Evolutionary conservation across 2,888 invertebrate genomes (phyloP), one percentile per base, ranked within the genome.

Genomic region (Acrobasis consociella): DNA sequence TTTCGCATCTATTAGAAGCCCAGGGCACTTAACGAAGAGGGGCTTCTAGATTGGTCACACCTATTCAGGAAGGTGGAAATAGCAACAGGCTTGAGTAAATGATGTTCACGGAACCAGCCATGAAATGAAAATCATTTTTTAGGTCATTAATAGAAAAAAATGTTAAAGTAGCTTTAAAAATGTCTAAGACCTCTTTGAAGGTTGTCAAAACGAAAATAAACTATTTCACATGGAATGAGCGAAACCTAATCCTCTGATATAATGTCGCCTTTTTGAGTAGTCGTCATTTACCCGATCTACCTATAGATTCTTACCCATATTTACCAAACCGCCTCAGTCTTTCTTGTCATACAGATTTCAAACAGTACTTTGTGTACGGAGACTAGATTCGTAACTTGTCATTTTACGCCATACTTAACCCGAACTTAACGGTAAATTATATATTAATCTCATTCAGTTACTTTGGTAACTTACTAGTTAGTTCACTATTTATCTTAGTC

Each of bases 311-410:
- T 17, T 9, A 51, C 15, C 51, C 51, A 51, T 8, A 22, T 49
- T 59, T 42, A 61, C 59, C 50, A 61, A 64, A 66, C 62, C 55
- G 58, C 64, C 70, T 86, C 86, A 86, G 86, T 87, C 86, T 87
- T 85, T 77, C 72, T 72, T 76, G 77, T 76, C 74, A 70, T 75
- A 74, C 75, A 73, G 71, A 73, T 74, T 72, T 70, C 75, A 74
- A 72, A 75, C 72, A 75, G 75, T 78, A 75, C 76, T 77, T 80
- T 78, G 80, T 77, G 80, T 81, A 79, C 74, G 75, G 75, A 85
- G 88, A 87, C 88, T 87, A 87, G 87, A 87, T 83, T 82, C 76
- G 76, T 82, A 80, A 75, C 74, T 78, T 83, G 81, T 83, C 80
- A 83, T 81, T 79, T 76, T 72, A 74, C 69, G 73, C 76, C 72